Percentiles rank a stretch among this genome's conserved stretches.
These are phyloP conservation scores for Oreochromis grahami DNA, from an alignment of 2,797 vertebrate species.

Conservation along the genomic window DNA sequence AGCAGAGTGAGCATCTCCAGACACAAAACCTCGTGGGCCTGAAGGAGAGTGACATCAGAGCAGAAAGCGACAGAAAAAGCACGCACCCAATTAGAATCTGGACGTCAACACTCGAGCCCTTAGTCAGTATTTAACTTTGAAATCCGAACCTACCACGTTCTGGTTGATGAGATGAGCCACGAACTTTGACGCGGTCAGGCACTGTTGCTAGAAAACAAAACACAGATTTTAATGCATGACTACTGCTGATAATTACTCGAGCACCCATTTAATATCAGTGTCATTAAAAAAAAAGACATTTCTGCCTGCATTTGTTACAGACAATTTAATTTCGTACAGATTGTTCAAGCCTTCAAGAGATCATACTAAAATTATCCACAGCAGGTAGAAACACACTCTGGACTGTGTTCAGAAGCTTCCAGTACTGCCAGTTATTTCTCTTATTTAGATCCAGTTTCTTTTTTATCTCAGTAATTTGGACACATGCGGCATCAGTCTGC, in stretches of 20 bases:
- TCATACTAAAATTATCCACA: background rate
- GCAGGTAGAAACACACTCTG: background rate
- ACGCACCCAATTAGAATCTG: background rate
- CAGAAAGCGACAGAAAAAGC: background rate
- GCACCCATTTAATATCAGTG: background rate
- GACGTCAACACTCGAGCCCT: background rate
- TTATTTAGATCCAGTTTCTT: background rate
- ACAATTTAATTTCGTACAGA: background rate
- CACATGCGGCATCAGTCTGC: background rate
- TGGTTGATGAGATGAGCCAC: slow-evolving; percentile 99
- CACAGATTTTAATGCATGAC: background rate
- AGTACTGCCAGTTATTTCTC: background rate
- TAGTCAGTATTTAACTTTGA: background rate
- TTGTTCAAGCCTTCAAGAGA: background rate
- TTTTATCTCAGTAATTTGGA: background rate
- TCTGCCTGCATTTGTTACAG: background rate
- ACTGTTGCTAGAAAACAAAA: slow-evolving; percentile 86
- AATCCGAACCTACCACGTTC: slow-evolving; percentile 87
- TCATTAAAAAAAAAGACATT: background rate
- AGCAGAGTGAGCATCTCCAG: slow-evolving; percentile 97
- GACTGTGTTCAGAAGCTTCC: background rate
- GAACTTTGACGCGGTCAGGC: slow-evolving; percentile 95
- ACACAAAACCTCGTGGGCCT: slow-evolving; percentile 96
- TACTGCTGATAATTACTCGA: background rate
- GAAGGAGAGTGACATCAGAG: background rate